Conservation (phyloP, 2,797 vertebrate genomes). For the Falco peregrinus region DNA sequence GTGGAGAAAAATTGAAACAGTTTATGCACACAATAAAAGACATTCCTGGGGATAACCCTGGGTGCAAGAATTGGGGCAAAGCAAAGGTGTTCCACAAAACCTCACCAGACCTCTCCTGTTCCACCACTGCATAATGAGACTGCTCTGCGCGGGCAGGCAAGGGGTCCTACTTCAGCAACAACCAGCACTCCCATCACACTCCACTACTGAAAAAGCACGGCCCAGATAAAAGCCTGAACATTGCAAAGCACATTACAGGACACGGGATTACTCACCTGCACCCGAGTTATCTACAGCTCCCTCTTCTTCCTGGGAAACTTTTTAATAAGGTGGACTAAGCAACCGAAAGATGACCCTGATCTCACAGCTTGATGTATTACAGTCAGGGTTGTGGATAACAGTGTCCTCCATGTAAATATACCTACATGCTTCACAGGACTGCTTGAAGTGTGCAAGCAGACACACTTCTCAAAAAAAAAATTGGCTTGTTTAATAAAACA, state of each 20-base stretch:
- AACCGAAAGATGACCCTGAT: background rate
- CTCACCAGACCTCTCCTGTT: background rate
- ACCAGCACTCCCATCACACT: background rate
- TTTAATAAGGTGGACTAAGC: rapidly evolving
- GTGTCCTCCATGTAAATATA: too few species aligned
- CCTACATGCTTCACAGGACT: rapidly evolving
- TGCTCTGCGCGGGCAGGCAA: background rate
- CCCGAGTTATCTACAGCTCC: background rate
- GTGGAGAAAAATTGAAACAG: conserved; percentile 69
- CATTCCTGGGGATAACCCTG: background rate
- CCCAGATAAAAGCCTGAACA: background rate
- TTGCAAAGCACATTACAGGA: background rate
- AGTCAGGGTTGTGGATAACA: background rate
- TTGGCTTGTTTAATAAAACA: background rate
- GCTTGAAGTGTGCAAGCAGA: background rate
- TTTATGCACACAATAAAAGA: conserved; percentile 55
- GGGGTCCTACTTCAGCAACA: background rate
- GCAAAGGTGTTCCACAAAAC: background rate
- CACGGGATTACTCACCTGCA: background rate
- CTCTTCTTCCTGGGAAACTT: background rate
- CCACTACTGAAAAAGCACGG: rapidly evolving
- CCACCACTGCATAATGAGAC: background rate
- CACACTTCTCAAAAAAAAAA: background rate
- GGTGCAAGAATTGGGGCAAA: background rate
- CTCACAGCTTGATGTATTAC: background rate